Evolutionary conservation across 2,113 vertebrate species (phyloP).

Genomic region (Formicarius rufipectus): DNA sequence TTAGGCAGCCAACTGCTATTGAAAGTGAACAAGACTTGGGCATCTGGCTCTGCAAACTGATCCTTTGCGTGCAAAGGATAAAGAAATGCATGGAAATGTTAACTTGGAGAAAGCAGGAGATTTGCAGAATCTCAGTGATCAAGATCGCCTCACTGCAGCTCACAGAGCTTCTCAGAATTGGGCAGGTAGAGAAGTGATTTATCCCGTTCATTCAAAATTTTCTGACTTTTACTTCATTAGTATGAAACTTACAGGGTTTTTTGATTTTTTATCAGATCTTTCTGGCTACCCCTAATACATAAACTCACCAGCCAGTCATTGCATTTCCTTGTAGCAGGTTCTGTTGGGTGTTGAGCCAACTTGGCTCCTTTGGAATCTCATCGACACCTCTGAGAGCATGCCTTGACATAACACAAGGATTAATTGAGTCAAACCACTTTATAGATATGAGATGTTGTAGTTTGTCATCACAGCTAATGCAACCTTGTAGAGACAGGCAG

Average conservation of each 20-base stretch:
- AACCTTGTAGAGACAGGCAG: slow-evolving; percentile 24
- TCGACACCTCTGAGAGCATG: neutral
- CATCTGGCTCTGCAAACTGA: neutral
- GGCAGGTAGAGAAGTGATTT: neutral
- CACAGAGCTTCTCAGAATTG: neutral
- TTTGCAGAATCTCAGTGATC: neutral
- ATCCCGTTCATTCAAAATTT: neutral
- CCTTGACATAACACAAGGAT: slow-evolving; percentile 28
- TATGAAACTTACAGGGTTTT: neutral
- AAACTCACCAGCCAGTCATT: neutral
- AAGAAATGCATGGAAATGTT: neutral
- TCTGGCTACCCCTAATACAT: neutral
- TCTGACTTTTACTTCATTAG: neutral
- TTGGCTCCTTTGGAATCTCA: slow-evolving; percentile 19
- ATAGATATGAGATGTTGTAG: neutral
- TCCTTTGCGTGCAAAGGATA: neutral
- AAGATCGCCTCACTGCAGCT: neutral
- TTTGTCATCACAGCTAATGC: neutral
- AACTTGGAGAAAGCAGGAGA: neutral
- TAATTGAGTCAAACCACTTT: slow-evolving; percentile 43
- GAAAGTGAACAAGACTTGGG: neutral
- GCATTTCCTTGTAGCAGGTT: neutral
- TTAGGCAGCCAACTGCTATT: neutral
- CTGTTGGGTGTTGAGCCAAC: neutral
- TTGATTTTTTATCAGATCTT: neutral